Base-by-base conservation (phyloP, 2,888 invertebrate genomes). In the Polylopha cassiicola region DNA sequence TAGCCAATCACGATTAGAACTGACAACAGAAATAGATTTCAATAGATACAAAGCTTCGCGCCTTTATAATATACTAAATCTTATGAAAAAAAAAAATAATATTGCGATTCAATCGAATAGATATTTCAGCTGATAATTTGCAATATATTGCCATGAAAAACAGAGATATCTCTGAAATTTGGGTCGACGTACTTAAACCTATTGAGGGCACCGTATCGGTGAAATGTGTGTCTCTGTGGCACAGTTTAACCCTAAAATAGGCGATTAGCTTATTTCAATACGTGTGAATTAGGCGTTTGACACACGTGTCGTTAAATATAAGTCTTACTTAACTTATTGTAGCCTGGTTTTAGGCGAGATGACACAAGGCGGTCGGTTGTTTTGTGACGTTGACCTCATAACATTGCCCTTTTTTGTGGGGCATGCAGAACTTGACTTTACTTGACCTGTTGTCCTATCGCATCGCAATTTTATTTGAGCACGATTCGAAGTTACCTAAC, bases 151-250 rank as follows among this genome's bases (percentile, higher is more conserved):
- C n/a, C n/a, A n/a, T n/a, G n/a, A n/a, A 47, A 58, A 73, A 76
- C 75, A 77, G 71, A 71, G 71, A 63, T 63, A 70, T 68, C 71
- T 58, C 51, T 55, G 54, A 50, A 63, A 78, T 74, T 72, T 75
- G 50, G 76, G 76, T 65, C 76, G 53, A 53, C 59, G 69, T 56
- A 62, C 69, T 55, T 63, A 70, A 67, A n/a, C n/a, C n/a, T n/a
- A 71, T 57, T 50, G 38, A 45, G 55, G 62, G 65, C 65, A 65
- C 61, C 65, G 56, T 47, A 39, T 47, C 47, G 46, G 46, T 50
- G 54, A 68, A 63, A 58, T 53, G 60, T 51, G 58, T 62, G 65
- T 60, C 58, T 65, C 56, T 64, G 60, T 65, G 62, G 61, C 66
- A 61, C 47, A 45, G 47, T 27, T 39, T 23, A 30, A 21, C 13